Conservation (phyloP, 2,113 vertebrate genomes). For the Eubucco bourcierii region DNA sequence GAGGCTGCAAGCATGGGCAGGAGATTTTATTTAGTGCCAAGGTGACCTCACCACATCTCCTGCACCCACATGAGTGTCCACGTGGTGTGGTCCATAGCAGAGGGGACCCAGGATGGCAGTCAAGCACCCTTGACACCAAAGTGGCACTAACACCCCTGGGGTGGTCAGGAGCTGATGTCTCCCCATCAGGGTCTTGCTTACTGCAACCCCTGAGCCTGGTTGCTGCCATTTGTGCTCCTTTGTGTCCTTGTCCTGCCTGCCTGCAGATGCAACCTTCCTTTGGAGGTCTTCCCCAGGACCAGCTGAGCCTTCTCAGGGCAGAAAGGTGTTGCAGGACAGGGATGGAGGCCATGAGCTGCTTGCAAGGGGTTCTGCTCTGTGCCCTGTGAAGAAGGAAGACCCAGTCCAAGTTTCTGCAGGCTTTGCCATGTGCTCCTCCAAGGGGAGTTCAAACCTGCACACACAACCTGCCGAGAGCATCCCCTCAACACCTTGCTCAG, state of each 20-base stretch:
- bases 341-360: not conserved
- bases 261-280: not conserved
- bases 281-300: not conserved
- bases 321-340: not conserved
- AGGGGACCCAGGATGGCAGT: too few relatives aligned
- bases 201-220: not conserved
- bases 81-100: too few relatives aligned
- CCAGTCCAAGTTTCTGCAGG: not conserved
- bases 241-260: not conserved
- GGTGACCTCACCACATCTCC: too few relatives aligned
- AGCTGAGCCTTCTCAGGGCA: not conserved
- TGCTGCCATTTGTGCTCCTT: not conserved
- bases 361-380: not conserved
- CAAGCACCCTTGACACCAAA: not conserved
- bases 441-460: not conserved
- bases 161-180: not conserved
- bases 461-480: not conserved
- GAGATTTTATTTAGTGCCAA: too few relatives aligned
- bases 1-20: too few relatives aligned
- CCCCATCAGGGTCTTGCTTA: not conserved
- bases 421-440: not conserved
- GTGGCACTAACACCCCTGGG: not conserved
- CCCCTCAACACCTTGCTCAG: not conserved
- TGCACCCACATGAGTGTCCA: too few relatives aligned
- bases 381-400: not conserved